These are phyloP conservation scores for Drosophila micromelanica DNA, from an alignment of 1,140 invertebrate species.

Conservation along the genomic window DNA sequence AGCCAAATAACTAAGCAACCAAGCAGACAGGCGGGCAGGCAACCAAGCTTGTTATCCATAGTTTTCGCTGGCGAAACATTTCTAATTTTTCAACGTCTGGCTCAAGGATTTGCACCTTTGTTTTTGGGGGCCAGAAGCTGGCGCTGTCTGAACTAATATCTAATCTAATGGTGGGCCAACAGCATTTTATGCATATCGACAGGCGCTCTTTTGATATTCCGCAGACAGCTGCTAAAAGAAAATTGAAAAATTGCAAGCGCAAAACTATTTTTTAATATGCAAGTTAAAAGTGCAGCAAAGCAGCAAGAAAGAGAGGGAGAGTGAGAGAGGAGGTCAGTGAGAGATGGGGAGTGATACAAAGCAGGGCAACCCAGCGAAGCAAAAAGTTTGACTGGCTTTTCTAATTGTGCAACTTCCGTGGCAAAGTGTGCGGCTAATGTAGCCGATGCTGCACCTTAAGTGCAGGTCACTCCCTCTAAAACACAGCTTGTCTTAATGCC, in stretches of 20 bases:
- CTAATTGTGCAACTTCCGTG: constrained; percentile 81
- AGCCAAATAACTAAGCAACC: constrained; percentile 13
- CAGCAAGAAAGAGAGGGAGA: not conserved
- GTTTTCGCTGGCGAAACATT: constrained; percentile 60
- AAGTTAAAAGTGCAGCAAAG: constrained; percentile 42
- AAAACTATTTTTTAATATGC: constrained; percentile 79
- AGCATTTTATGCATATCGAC: constrained; percentile 80
- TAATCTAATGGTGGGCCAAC: constrained; percentile 67
- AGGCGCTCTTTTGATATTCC: constrained; percentile 66
- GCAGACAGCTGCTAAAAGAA: constrained; percentile 61
- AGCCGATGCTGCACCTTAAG: constrained; percentile 69
- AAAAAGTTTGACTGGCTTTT: constrained; percentile 76
- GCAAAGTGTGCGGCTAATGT: constrained; percentile 78
- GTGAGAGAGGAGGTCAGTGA: not conserved
- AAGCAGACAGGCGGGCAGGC: constrained; percentile 10
- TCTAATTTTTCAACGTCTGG: constrained; percentile 79
- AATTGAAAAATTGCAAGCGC: constrained; percentile 42
- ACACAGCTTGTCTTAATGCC: constrained; percentile 75
- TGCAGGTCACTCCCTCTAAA: constrained; percentile 56
- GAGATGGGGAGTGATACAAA: constrained; percentile 5
- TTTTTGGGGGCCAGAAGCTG: constrained; percentile 10
- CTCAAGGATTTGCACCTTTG: constrained; percentile 47
- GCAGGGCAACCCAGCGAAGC: constrained; percentile 22
- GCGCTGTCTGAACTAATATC: constrained; percentile 73
- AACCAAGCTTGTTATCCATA: constrained; percentile 41